Conservation (phyloP, 2,888 invertebrate species). For the Teinopalpus imperialis region DNA sequence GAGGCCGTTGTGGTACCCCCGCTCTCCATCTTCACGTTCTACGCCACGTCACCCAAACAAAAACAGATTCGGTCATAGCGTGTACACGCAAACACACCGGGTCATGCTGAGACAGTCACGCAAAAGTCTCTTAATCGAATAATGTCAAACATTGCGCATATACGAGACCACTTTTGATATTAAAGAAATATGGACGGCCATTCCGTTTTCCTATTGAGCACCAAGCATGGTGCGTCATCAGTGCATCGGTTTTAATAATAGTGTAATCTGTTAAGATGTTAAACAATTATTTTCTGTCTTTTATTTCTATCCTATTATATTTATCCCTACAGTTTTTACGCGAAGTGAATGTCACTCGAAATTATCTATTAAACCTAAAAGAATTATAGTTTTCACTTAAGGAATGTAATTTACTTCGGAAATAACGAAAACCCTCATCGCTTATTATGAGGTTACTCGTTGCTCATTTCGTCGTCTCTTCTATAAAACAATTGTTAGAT, state of each 20-base stretch:
- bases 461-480: too few species aligned
- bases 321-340: too few species aligned
- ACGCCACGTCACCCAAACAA: constrained; percentile 34
- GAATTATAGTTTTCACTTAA: too few species aligned
- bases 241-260: constrained; percentile 25
- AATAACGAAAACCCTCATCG: too few species aligned
- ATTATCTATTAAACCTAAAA: too few species aligned
- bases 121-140: neutral
- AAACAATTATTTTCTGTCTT: too few species aligned
- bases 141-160: constrained; percentile 19
- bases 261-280: too few species aligned
- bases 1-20: constrained; percentile 58
- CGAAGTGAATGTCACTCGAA: too few species aligned
- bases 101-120: constrained; percentile 5
- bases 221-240: constrained; percentile 4
- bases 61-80: constrained; percentile 41
- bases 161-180: constrained; percentile 14
- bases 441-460: too few species aligned
- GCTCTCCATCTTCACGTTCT: constrained; percentile 64
- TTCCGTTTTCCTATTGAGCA: constrained; percentile 21
- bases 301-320: too few species aligned
- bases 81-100: constrained; percentile 7
- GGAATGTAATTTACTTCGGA: too few species aligned
- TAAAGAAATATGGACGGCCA: constrained; percentile 36
- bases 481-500: too few species aligned